Percentiles rank a stretch among this genome's conserved stretches.
These are phyloP conservation scores for Melipona beecheii DNA, from an alignment of 2,888 invertebrate species.

Conservation along the genomic window DNA sequence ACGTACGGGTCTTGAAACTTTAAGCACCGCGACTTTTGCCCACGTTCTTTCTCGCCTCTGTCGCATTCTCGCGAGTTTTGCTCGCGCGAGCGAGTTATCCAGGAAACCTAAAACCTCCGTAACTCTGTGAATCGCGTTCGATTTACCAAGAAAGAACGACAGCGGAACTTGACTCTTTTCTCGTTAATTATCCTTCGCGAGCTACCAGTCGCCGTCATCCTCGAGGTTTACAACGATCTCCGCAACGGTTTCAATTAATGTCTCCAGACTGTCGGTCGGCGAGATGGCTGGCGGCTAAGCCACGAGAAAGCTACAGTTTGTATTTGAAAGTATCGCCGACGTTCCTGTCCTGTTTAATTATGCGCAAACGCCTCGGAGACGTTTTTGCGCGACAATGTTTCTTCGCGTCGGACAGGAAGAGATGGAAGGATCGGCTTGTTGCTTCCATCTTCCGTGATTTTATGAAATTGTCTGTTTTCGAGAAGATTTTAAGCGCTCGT, in stretches of 20 bases:
- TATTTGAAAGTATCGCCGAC: slow-evolving; percentile 22
- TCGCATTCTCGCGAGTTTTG: slow-evolving; percentile 9
- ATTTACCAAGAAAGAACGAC: background rate
- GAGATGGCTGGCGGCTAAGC: slow-evolving; percentile 10
- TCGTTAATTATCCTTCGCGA: slow-evolving; percentile 22
- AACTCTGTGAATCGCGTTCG: background rate
- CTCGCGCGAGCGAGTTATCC: no score
- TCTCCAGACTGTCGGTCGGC: slow-evolving; percentile 19
- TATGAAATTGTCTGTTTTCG: background rate
- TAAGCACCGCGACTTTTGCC: slow-evolving; percentile 46
- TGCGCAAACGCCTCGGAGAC: slow-evolving; percentile 2
- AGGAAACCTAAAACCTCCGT: background rate
- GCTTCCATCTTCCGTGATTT: background rate
- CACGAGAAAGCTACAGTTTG: slow-evolving; percentile 40
- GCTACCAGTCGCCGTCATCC: background rate
- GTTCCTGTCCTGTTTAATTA: slow-evolving; percentile 40
- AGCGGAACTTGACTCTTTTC: slow-evolving; percentile 1
- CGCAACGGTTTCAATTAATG: slow-evolving; percentile 43
- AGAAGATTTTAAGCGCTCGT: background rate
- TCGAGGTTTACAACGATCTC: slow-evolving; percentile 38
- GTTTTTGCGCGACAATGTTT: background rate
- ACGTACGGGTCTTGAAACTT: slow-evolving; percentile 51
- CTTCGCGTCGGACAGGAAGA: background rate
- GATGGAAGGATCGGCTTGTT: slow-evolving; percentile 9
- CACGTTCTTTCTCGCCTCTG: slow-evolving; percentile 6